Evolutionary conservation across 2,888 invertebrate species (phyloP).

Genomic region (Dicranocentrus wangi): DNA sequence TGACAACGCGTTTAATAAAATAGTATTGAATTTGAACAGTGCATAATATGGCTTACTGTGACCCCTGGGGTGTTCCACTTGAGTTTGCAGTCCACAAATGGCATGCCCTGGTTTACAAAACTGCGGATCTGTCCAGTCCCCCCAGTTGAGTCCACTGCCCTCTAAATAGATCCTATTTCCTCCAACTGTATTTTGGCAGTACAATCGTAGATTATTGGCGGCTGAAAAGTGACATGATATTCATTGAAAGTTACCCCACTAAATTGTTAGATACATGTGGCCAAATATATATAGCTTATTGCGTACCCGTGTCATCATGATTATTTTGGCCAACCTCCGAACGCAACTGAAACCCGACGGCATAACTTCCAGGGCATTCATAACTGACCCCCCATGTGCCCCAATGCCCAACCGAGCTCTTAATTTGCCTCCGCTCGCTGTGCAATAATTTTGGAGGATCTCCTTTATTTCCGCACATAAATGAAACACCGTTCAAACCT

Average conservation of each 20-base stretch:
- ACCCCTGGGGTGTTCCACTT: slow-evolving; percentile 57
- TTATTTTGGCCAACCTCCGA: slow-evolving; percentile 62
- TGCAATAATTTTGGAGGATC: slow-evolving; percentile 37
- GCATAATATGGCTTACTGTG: slow-evolving; percentile 27
- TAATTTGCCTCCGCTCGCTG: slow-evolving; percentile 36
- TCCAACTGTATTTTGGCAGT: slow-evolving; percentile 44
- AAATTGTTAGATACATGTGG: too few relatives aligned
- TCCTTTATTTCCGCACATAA: slow-evolving; percentile 52
- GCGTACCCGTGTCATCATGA: slow-evolving; percentile 62
- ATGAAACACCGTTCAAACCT: slow-evolving; percentile 59
- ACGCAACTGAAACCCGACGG: slow-evolving; percentile 68
- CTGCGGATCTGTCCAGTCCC: slow-evolving; percentile 65
- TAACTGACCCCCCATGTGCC: slow-evolving; percentile 65
- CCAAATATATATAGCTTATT: too few relatives aligned
- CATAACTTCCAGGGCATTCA: slow-evolving; percentile 65
- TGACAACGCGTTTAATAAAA: not conserved
- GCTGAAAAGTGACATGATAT: too few relatives aligned
- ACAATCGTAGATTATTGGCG: slow-evolving; percentile 61
- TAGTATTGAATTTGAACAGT: not conserved
- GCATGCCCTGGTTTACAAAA: slow-evolving; percentile 58
- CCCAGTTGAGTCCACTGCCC: slow-evolving; percentile 66
- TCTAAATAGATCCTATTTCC: slow-evolving; percentile 44
- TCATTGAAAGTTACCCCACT: too few relatives aligned
- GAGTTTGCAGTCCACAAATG: slow-evolving; percentile 68
- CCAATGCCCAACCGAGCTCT: slow-evolving; percentile 66